Conservation (phyloP, 2,888 invertebrate species). For the Ryuthela nishihirai region DNA sequence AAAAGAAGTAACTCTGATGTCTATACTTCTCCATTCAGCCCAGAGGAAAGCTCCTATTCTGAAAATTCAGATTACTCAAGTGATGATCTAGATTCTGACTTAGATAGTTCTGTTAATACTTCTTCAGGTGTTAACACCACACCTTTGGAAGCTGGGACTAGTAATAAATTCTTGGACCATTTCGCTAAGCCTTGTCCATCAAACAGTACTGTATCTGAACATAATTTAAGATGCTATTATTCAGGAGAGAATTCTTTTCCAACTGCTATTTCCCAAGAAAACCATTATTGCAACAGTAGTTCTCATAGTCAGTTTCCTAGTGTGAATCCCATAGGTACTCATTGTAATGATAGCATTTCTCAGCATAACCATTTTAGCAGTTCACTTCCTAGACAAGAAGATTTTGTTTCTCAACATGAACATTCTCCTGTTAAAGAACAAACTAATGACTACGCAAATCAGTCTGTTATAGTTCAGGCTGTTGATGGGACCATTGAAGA, state of each 20-base stretch:
- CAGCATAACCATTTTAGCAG: constrained; percentile 8
- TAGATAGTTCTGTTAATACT: constrained; percentile 28
- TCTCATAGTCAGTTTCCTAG: constrained; percentile 12
- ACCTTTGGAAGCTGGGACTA: constrained; percentile 4
- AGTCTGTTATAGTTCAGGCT: constrained; percentile 3
- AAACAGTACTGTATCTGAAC: constrained; percentile 4
- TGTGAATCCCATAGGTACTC: constrained; percentile 6
- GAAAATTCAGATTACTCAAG: constrained; percentile 51
- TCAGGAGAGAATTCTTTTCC: constrained; percentile 20
- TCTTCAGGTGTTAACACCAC: constrained; percentile 8
- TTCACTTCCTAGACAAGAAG: constrained; percentile 6
- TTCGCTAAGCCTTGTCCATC: constrained; percentile 12
- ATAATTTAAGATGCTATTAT: constrained; percentile 24
- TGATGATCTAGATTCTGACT: constrained; percentile 43
- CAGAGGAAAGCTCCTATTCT: constrained; percentile 50
- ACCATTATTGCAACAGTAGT: constrained; percentile 16
- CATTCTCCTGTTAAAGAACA: constrained; percentile 11
- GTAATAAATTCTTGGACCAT: constrained; percentile 27
- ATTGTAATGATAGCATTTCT: constrained; percentile 1
- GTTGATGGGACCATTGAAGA: constrained; percentile 30
- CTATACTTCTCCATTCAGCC: constrained; percentile 45
- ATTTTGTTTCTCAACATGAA: constrained; percentile 13
- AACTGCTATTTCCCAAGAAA: constrained; percentile 10
- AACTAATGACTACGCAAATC: constrained; percentile 8
- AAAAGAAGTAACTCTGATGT: constrained; percentile 45